Evolutionary conservation across 2,113 vertebrate species (phyloP), one percentile per base, ranked within the genome.

Genomic region (Syrmaticus mikado): DNA sequence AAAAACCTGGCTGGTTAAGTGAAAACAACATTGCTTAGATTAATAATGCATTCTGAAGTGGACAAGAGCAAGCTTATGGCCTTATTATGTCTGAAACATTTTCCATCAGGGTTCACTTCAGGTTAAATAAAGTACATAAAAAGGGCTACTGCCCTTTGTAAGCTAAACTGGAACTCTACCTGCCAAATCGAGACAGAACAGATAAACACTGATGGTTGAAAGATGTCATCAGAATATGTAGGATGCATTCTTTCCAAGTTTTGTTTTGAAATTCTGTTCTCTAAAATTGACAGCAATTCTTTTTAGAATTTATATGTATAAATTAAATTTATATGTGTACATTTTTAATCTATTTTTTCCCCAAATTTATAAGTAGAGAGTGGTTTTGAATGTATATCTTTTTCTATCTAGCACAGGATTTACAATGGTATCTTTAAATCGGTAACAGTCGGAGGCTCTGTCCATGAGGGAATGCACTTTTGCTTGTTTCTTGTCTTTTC

Each of bases 31-130:
- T 85, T 87, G 25, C 72, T 91, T 85, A 83, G 40, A 36, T 70
- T 67, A 77, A 27, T 91, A 89, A 57, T 16, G 72, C 57, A 78
- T 68, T 86, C 50, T 90, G 52, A 88, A 82, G 62, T 90, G 72
- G 62, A 91, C 28, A 5, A 30, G 58, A 86, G 40, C 58, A 50
- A 87, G 61, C 70, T 94, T 85, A 79, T 90, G 91, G 36, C 87
- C 90, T 95, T 95, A 92, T 91, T 95, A 82, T 78, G 90, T 94
- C 94, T 94, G 70, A 93, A 95, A 79, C 11, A 16, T 83, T 95
- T 92, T 95, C 57, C 53, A 40, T 95, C 94, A 90, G 30, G 16
- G 74, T 91, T 94, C 43, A 84, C 27, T 86, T 94, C 66, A 86
- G 93, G 77, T 88, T 87, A 86, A 87, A 58, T 58, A 78, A 89